Conservation (phyloP, 1,140 invertebrate species). For the Drosophila watanabei region DNA sequence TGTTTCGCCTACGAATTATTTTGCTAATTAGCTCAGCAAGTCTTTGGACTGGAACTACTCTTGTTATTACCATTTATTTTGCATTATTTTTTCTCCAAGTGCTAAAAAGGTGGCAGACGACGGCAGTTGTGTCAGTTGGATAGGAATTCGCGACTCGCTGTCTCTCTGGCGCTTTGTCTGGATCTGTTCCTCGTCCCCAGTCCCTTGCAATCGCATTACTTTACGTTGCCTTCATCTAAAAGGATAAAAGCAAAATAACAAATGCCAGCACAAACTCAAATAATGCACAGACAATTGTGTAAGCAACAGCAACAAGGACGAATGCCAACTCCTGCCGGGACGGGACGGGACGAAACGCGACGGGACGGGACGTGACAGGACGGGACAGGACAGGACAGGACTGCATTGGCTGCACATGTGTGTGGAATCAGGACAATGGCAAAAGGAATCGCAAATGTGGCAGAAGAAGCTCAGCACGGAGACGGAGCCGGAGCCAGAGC, state of each 20-base stretch:
- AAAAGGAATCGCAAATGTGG: slow-evolving; percentile 78
- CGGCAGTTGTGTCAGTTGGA: slow-evolving; percentile 41
- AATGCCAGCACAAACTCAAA: slow-evolving; percentile 73
- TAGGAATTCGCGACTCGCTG: slow-evolving; percentile 33
- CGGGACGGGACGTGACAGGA: slow-evolving; percentile 4
- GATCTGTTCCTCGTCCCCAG: not conserved
- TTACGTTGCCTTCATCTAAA: slow-evolving; percentile 54
- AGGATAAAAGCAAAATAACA: slow-evolving; percentile 75
- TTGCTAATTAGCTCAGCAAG: not conserved
- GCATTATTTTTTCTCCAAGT: not conserved
- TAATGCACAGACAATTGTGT: slow-evolving; percentile 77
- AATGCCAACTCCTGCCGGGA: slow-evolving; percentile 19
- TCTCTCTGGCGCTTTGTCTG: slow-evolving; percentile 9
- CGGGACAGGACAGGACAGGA: not conserved
- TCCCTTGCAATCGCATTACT: slow-evolving; percentile 70
- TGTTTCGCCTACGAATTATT: not conserved
- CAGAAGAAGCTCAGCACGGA: slow-evolving; percentile 37
- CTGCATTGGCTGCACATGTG: slow-evolving; percentile 15
- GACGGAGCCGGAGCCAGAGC: not conserved
- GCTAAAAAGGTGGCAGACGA: slow-evolving; percentile 17
- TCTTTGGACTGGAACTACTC: not conserved
- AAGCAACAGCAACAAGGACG: slow-evolving; percentile 32
- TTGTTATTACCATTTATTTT: not conserved
- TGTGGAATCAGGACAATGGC: slow-evolving; percentile 36
- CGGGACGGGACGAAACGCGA: not conserved